A percentile compares a stretch with the other conserved stretches of the same genome.
Evolutionary conservation across 2,888 invertebrate genomes (phyloP).

Genomic region (Cacoxenus indagator): DNA sequence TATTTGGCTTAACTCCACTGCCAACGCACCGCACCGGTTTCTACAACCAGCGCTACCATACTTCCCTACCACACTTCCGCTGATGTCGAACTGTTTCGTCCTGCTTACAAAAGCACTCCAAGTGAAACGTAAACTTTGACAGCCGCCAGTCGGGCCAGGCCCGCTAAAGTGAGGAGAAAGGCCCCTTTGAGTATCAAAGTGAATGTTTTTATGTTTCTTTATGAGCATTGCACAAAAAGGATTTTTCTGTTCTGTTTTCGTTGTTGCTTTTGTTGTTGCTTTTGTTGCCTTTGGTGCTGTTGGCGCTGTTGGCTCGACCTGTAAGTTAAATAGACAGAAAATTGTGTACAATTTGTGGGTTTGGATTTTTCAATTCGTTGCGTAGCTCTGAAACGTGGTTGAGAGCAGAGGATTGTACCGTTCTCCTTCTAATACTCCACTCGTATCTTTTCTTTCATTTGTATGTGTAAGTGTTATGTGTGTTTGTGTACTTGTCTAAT

Average conservation of each 20-base stretch:
- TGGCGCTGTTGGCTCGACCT: conserved; percentile 34
- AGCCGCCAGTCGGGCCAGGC: conserved; percentile 35
- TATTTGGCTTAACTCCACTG: not conserved
- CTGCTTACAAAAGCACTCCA: conserved; percentile 47
- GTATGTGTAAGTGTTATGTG: not conserved
- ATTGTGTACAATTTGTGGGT: conserved; percentile 63
- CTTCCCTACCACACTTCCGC: not conserved
- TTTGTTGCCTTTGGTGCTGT: not conserved
- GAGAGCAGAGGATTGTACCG: too few species aligned
- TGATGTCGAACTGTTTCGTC: conserved; percentile 32
- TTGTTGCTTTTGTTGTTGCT: not conserved
- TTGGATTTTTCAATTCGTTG: conserved; percentile 61
- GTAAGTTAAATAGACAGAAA: conserved; percentile 67
- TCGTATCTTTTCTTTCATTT: not conserved
- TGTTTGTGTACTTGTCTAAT: not conserved
- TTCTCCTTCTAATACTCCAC: too few species aligned
- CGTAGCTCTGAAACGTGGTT: conserved; percentile 47
- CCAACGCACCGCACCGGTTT: not conserved
- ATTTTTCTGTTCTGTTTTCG: conserved; percentile 30
- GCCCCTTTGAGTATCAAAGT: conserved; percentile 40
- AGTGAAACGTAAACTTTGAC: conserved; percentile 63
- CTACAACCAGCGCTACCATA: not conserved
- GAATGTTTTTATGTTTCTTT: conserved; percentile 62
- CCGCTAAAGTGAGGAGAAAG: not conserved
- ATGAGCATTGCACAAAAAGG: conserved; percentile 52